Percentiles rank a stretch among this genome's conserved stretches.
Conservation (phyloP, 1,140 invertebrate species). For the Drosophila setifemur region DNA sequence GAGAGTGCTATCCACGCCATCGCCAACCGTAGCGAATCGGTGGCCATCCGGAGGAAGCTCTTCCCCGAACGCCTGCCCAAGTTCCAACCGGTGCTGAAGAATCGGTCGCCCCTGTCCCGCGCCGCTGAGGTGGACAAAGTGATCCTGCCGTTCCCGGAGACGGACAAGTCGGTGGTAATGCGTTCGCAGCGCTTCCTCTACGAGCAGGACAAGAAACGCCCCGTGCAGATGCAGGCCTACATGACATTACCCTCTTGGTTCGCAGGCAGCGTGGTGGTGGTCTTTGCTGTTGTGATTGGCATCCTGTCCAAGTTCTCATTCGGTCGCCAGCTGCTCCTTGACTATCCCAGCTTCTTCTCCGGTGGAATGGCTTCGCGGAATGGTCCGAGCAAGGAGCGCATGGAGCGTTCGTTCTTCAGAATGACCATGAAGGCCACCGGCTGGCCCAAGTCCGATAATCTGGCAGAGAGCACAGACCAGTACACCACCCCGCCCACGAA, state of each 20-base stretch:
- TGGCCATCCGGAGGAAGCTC: constrained; percentile 85
- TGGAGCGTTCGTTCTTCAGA: constrained; percentile 86
- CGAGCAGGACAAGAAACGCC: constrained; percentile 87
- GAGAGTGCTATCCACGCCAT: constrained; percentile 90
- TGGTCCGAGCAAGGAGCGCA: constrained; percentile 86
- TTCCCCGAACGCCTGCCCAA: constrained; percentile 86
- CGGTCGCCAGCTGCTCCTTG: constrained; percentile 86
- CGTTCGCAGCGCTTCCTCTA: constrained; percentile 90
- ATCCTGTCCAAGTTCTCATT: constrained; percentile 86
- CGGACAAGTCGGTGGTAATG: constrained; percentile 90
- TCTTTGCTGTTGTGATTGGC: constrained; percentile 86
- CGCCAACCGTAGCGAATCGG: constrained; percentile 86
- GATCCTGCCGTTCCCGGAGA: constrained; percentile 90
- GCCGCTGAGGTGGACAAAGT: constrained; percentile 84
- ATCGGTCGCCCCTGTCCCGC: constrained; percentile 85
- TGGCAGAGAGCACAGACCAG: constrained; percentile 85
- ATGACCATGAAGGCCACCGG: constrained; percentile 90
- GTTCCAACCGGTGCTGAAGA: constrained; percentile 85
- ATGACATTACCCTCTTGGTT: constrained; percentile 83
- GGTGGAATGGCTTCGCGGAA: constrained; percentile 87
- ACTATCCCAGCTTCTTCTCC: constrained; percentile 90
- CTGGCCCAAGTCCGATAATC: constrained; percentile 88
- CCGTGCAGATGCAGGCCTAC: constrained; percentile 88
- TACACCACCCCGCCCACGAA: constrained; percentile 86
- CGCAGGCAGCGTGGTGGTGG: constrained; percentile 79